These are phyloP conservation scores for Acanthiza pusilla DNA, from an alignment of 2,797 vertebrate genomes.

Conservation along the genomic window DNA sequence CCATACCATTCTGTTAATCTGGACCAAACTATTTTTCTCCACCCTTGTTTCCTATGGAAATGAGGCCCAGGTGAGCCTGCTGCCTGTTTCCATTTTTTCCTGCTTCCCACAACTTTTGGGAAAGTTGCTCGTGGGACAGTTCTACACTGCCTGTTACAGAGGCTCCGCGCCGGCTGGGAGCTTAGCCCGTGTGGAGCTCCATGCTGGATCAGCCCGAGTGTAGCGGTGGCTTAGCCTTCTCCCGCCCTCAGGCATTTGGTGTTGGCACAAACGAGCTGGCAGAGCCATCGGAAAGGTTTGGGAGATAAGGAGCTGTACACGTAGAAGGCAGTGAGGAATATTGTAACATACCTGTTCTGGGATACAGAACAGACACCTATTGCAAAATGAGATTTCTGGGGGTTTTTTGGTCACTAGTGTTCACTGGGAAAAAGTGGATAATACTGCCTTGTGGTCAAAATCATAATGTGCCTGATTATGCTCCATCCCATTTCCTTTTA, in stretches of 20 bases:
- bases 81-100: not conserved
- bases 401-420: not conserved
- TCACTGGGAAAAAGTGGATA: not conserved
- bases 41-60: not conserved
- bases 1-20: not conserved
- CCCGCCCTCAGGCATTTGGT: not conserved
- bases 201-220: accelerated
- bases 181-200: not conserved
- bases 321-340: not conserved
- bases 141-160: accelerated
- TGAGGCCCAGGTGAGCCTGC: not conserved
- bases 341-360: not conserved
- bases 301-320: not conserved
- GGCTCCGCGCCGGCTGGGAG: accelerated
- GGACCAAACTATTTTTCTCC: not conserved
- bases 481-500: not conserved
- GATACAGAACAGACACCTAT: not conserved
- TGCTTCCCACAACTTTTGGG: not conserved
- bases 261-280: not conserved
- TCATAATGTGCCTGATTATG: not conserved
- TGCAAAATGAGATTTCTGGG: not conserved
- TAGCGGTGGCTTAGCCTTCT: accelerated
- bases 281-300: not conserved
- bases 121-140: not conserved
- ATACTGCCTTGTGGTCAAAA: not conserved